A percentile compares a stretch with the other conserved stretches of the same genome.
Evolutionary conservation across 1,140 invertebrate species (phyloP).

Genomic region (Drepana arcuata): DNA sequence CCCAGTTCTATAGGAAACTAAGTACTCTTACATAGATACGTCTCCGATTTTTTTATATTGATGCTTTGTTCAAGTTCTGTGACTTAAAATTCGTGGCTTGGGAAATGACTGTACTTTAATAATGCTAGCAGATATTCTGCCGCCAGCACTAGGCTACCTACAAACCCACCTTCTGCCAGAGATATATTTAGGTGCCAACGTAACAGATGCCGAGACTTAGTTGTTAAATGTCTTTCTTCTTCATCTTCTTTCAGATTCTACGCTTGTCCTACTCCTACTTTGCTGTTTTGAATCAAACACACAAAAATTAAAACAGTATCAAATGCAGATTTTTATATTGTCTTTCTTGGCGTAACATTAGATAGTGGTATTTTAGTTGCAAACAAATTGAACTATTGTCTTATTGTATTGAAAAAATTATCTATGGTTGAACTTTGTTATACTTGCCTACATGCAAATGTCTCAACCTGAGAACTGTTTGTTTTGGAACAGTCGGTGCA

Average conservation of each 20-base stretch:
- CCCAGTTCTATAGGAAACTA: background rate
- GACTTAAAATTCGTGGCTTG: background rate
- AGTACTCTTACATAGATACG: background rate
- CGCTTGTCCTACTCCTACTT: slow-evolving; percentile 60
- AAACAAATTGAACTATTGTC: too few relatives aligned
- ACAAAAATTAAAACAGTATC: slow-evolving; percentile 5
- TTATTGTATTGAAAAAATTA: too few relatives aligned
- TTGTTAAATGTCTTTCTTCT: background rate
- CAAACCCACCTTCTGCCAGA: background rate
- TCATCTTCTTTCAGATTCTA: slow-evolving; percentile 36
- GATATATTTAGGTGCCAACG: background rate
- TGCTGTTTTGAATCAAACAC: slow-evolving; percentile 51
- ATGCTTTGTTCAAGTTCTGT: background rate
- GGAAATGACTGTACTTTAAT: background rate
- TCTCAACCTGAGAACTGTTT: too few relatives aligned
- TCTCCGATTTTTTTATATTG: background rate
- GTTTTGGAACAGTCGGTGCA: too few relatives aligned
- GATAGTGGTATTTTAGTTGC: too few relatives aligned
- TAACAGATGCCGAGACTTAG: background rate
- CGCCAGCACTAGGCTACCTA: too few relatives aligned
- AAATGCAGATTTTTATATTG: too few relatives aligned
- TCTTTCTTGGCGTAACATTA: too few relatives aligned
- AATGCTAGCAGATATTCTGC: too few relatives aligned
- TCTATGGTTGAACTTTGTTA: too few relatives aligned
- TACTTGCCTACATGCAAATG: too few relatives aligned